Evolutionary conservation across 2,797 vertebrate genomes (phyloP).

Genomic region (Notolepis coatsorum): DNA sequence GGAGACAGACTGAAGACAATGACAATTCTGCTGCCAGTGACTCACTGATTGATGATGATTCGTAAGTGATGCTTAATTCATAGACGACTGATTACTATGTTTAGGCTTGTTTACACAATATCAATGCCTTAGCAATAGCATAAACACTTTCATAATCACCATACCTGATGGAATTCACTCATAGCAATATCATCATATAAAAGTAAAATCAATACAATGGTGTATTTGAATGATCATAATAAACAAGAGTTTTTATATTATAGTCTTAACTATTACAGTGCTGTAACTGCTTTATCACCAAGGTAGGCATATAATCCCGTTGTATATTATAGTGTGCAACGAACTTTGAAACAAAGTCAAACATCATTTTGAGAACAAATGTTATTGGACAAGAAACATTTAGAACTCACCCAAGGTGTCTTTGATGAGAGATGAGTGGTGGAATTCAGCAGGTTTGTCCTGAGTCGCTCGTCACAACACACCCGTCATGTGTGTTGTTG

Average conservation of each 20-base stretch:
- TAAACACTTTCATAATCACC: too few relatives aligned
- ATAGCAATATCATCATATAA: too few relatives aligned
- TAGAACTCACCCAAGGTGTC: conserved; percentile 23
- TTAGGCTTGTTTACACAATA: too few relatives aligned
- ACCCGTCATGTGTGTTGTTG: neutral
- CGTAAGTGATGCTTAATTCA: too few relatives aligned
- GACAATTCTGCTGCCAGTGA: too few relatives aligned
- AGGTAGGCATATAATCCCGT: neutral
- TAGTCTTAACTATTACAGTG: neutral
- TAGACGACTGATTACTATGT: too few relatives aligned
- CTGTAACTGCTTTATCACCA: neutral
- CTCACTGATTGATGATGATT: too few relatives aligned
- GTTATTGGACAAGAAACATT: neutral
- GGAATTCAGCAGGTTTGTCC: neutral
- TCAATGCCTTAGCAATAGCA: too few relatives aligned
- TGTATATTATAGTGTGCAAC: neutral
- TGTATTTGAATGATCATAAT: too few relatives aligned
- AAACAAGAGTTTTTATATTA: neutral
- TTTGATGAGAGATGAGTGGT: neutral
- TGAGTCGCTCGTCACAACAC: conserved; percentile 2
- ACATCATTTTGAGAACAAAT: neutral
- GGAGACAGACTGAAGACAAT: too few relatives aligned
- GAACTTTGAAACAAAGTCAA: neutral
- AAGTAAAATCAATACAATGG: too few relatives aligned
- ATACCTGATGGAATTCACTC: too few relatives aligned